phyloP scores from a whole-genome alignment of 2,797 vertebrate species.

The Prionace glauca region DNA sequence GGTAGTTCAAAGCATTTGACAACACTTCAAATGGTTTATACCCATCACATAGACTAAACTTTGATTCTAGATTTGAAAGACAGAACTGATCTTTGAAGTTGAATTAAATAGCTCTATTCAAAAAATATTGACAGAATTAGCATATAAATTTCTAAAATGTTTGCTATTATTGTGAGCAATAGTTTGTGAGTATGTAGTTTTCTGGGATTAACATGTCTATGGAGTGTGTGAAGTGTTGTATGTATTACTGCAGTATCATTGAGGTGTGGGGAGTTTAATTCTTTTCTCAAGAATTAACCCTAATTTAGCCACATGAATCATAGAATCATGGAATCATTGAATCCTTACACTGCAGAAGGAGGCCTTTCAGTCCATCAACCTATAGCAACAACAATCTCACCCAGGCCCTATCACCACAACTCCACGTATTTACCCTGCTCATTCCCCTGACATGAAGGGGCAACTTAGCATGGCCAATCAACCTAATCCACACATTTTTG shows the following conservation, averaged over 20 bases:
- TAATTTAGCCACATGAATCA: neutral
- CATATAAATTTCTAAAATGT: neutral
- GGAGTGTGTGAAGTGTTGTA: neutral
- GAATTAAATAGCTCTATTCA: neutral
- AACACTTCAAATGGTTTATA: neutral
- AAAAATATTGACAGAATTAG: neutral
- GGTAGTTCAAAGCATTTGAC: neutral
- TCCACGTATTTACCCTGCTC: no score
- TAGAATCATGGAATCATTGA: no score
- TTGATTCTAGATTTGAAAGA: neutral
- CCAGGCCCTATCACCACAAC: no score
- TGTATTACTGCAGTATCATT: neutral
- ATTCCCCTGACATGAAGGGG: no score
- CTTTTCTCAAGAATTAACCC: neutral
- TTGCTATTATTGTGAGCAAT: neutral
- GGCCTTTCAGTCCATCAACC: no score
- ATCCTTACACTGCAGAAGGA: no score
- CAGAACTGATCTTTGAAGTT: neutral
- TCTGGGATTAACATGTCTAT: neutral
- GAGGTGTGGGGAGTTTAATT: neutral
- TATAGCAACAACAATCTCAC: no score
- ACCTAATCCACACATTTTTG: no score
- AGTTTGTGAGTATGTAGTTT: neutral
- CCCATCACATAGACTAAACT: neutral
- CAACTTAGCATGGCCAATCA: no score